Conservation (phyloP, 2,888 invertebrate genomes). For the Apamea monoglypha region DNA sequence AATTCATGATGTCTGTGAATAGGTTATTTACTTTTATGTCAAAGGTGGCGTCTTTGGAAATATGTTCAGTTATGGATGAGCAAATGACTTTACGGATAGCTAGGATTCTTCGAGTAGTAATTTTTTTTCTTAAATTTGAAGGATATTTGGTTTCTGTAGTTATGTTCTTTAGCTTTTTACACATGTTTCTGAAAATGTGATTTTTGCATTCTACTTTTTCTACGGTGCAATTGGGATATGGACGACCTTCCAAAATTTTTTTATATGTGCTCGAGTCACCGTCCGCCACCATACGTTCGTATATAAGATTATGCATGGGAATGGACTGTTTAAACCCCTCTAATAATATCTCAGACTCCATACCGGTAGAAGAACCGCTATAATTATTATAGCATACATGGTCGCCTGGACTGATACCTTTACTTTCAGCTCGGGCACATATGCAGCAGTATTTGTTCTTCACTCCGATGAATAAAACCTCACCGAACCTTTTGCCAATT, state of each 20-base stretch:
- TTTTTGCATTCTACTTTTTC: background rate
- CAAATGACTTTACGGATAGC: constrained; percentile 4
- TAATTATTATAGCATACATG: constrained; percentile 3
- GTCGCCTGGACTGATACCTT: background rate
- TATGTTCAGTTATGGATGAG: constrained; percentile 4
- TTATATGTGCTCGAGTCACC: background rate
- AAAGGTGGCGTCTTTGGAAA: background rate
- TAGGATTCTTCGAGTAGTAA: background rate
- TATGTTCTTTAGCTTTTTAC: background rate
- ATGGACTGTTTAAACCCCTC: background rate
- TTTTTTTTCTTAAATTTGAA: constrained; percentile 7
- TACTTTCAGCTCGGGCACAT: constrained; percentile 1
- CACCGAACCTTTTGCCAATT: background rate
- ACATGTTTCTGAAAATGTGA: background rate
- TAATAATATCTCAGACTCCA: background rate
- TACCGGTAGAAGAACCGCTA: background rate
- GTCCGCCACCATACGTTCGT: background rate
- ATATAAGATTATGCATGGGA: background rate
- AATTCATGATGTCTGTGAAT: constrained; percentile 5
- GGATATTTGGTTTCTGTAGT: background rate
- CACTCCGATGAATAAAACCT: background rate
- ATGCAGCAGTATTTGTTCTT: background rate
- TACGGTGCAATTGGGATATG: background rate
- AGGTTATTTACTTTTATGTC: constrained; percentile 2
- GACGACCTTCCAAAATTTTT: background rate